These are phyloP conservation scores for Drosophila phalerata DNA, from an alignment of 2,888 invertebrate genomes.

Conservation along the genomic window DNA sequence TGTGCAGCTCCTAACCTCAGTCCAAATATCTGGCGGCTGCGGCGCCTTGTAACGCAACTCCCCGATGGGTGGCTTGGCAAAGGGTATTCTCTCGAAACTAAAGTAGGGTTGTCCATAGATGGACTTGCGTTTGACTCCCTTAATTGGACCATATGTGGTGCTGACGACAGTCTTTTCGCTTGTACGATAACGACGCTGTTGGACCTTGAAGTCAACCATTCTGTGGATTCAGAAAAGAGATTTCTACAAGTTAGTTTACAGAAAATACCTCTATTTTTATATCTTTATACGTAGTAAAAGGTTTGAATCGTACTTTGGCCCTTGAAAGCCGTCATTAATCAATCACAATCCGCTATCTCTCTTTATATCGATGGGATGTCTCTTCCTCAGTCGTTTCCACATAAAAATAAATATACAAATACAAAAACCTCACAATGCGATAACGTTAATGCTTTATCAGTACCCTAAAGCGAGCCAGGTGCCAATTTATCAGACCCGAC, in stretches of 20 bases:
- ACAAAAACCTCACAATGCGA: constrained; percentile 27
- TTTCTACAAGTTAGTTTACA: not conserved
- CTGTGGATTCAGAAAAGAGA: constrained; percentile 37
- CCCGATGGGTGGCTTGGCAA: constrained; percentile 84
- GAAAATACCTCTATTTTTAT: not conserved
- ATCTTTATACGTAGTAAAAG: not conserved
- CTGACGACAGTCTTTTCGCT: constrained; percentile 82
- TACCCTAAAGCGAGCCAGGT: constrained; percentile 52
- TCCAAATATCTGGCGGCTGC: constrained; percentile 85
- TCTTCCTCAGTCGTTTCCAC: constrained; percentile 26
- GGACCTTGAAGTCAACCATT: constrained; percentile 82
- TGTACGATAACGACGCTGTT: constrained; percentile 80
- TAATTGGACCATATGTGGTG: constrained; percentile 84
- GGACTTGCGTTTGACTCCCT: constrained; percentile 84
- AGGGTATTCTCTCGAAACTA: constrained; percentile 84
- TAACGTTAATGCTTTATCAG: constrained; percentile 62
- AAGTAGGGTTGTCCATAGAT: constrained; percentile 84
- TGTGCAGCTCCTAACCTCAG: constrained; percentile 85
- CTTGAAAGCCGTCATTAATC: constrained; percentile 41
- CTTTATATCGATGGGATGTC: constrained; percentile 43
- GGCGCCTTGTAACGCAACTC: constrained; percentile 85
- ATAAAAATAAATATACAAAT: constrained; percentile 6
- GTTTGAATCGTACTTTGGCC: constrained; percentile 1
- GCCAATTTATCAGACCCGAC: constrained; percentile 57
- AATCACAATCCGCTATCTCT: constrained; percentile 39